Evolutionary conservation across 1,140 invertebrate genomes (phyloP).

Genomic region (Rhyacophila brunnea): DNA sequence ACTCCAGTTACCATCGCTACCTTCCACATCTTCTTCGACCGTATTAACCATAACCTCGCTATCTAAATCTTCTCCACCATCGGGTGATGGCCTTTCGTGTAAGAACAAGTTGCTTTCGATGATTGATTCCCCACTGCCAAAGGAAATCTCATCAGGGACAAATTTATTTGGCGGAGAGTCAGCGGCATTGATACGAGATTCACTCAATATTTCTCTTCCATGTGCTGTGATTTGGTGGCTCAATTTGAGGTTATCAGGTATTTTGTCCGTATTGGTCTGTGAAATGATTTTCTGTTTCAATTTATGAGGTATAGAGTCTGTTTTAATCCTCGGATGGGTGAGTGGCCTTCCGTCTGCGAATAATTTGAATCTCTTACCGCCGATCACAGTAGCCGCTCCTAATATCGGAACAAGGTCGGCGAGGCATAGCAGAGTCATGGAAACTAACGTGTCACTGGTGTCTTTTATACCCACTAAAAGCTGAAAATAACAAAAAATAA

Average conservation of each 20-base stretch:
- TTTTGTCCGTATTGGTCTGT: slow-evolving; percentile 7
- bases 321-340: slow-evolving; percentile 32
- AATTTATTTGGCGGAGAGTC: not conserved
- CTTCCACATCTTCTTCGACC: slow-evolving; percentile 14
- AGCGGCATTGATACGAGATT: not conserved
- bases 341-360: slow-evolving; percentile 79
- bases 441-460: slow-evolving; percentile 75
- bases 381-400: slow-evolving; percentile 76
- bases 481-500: slow-evolving; percentile 48
- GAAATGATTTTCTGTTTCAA: slow-evolving; percentile 16
- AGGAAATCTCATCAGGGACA: slow-evolving; percentile 38
- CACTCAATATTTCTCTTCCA: not conserved
- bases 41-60: slow-evolving; percentile 46
- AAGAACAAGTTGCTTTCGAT: slow-evolving; percentile 52
- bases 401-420: slow-evolving; percentile 81
- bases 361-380: slow-evolving; percentile 72
- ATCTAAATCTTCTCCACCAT: slow-evolving; percentile 74
- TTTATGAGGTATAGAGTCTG: slow-evolving; percentile 12
- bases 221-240: slow-evolving; percentile 6
- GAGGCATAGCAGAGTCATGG: slow-evolving; percentile 72
- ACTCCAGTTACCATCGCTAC: slow-evolving; percentile 63
- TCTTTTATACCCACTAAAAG: slow-evolving; percentile 82
- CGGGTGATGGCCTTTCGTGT: slow-evolving; percentile 73
- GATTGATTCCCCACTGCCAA: slow-evolving; percentile 34
- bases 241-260: slow-evolving; percentile 11